Evolutionary conservation across 2,888 invertebrate species (phyloP).

Genomic region (Acanthoscelides obtectus): DNA sequence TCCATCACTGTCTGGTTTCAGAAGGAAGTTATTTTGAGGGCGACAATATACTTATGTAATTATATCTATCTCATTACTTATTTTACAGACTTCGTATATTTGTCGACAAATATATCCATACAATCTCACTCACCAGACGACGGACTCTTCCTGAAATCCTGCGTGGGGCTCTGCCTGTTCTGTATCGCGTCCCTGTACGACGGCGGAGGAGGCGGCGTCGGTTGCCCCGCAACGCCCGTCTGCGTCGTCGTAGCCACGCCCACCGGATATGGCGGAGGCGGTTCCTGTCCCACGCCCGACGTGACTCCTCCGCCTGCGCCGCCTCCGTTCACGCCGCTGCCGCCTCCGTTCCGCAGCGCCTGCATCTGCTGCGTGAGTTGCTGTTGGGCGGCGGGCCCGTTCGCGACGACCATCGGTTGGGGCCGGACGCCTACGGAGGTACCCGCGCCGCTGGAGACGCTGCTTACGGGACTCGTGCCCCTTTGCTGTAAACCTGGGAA

Average conservation of each 20-base stretch:
- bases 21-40: too few species aligned
- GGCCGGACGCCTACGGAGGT: slow-evolving; percentile 43
- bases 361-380: slow-evolving; percentile 86
- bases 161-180: slow-evolving; percentile 82
- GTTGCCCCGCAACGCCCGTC: background rate
- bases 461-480: slow-evolving; percentile 64
- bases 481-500: slow-evolving; percentile 8
- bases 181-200: slow-evolving; percentile 83
- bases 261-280: slow-evolving; percentile 57
- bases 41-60: too few species aligned
- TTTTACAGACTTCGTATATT: too few species aligned
- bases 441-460: slow-evolving; percentile 32
- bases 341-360: slow-evolving; percentile 73
- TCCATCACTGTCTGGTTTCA: too few species aligned
- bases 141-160: slow-evolving; percentile 74
- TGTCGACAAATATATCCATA: too few species aligned
- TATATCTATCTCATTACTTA: too few species aligned
- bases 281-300: slow-evolving; percentile 56
- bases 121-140: slow-evolving; percentile 52
- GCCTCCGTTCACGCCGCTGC: slow-evolving; percentile 62
- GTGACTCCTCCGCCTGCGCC: slow-evolving; percentile 56
- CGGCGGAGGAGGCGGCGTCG: slow-evolving; percentile 70
- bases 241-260: slow-evolving; percentile 50
- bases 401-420: slow-evolving; percentile 74
- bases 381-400: slow-evolving; percentile 60